Base-by-base conservation (phyloP, 2,113 vertebrate species). In the Scomber scombrus region DNA sequence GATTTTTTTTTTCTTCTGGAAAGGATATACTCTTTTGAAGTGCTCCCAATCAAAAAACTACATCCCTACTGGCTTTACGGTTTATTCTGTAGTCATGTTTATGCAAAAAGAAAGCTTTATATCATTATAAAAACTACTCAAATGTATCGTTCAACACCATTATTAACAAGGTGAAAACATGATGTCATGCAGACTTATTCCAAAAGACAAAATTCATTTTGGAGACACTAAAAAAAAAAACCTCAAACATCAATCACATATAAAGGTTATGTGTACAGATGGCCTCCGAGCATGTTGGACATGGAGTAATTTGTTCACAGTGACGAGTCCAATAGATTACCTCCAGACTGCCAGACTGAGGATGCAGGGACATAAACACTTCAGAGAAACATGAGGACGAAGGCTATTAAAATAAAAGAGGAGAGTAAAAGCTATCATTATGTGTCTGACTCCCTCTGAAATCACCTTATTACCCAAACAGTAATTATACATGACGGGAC, bases 251-350 rank as follows among this genome's bases (percentile, higher is more conserved):
- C 62, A 80, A 66, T 55, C 43, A 63, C 78, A 71, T 40, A 40
- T 13, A 61, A 43, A 46, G 23, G 58, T 61, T 71, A 6, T 46
- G 58, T 49, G 34, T 40, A 9, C 74, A 80, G 78, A 61, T 51
- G 79, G 75, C 73, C 67, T 70, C 21, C 52, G 52, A 78, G 66
- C 62, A 88, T 68, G 72, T 80, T n/a, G 14, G 58, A 85, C 81
- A 85, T 46, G 73, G 63, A 75, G 75, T 73, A 75, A 90, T 91
- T 89, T 89, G 80, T 79, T 88, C 68, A 26, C 62, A 65, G 68
- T 14, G 62, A 85, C 78, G 68, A 88, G 89, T 75, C 45, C 80
- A 74, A 45, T 52, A 89, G 92, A 91, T 93, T 88, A 85, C 63
- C 13, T n/a, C 4, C 78, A 60, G 64, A 52, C 31, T n/a, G 71